Conservation (phyloP, 2,888 invertebrate genomes). For the Drosophila pseudotalamancana region DNA sequence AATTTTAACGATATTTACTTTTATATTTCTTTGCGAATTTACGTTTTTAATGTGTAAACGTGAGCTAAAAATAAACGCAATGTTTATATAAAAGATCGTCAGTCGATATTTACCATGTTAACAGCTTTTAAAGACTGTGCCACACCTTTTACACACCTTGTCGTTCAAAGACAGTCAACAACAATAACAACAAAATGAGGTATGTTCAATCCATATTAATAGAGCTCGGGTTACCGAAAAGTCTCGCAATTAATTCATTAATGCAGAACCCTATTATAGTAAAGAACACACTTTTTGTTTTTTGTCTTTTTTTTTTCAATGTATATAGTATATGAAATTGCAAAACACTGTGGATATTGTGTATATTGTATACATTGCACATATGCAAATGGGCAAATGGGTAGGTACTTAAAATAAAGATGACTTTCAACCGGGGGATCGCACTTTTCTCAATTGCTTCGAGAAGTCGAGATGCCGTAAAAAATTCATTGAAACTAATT, state of each 20-base stretch:
- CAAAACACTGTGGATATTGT: background rate
- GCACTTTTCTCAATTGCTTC: slow-evolving; percentile 36
- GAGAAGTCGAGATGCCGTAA: slow-evolving; percentile 33
- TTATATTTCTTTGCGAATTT: background rate
- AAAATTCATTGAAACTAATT: slow-evolving; percentile 72
- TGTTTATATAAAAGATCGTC: background rate
- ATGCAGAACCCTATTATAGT: background rate
- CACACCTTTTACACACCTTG: slow-evolving; percentile 27
- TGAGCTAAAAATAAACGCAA: slow-evolving; percentile 20
- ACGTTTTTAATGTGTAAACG: background rate
- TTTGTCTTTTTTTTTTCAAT: no score
- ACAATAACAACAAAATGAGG: no score
- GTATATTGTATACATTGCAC: no score
- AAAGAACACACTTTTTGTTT: no score
- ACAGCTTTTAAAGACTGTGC: slow-evolving; percentile 5
- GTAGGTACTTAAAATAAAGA: slow-evolving; percentile 12
- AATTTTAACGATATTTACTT: background rate
- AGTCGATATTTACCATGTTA: background rate
- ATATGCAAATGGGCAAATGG: slow-evolving; percentile 45
- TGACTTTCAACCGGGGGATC: slow-evolving; percentile 11
- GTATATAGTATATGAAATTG: slow-evolving; percentile 6
- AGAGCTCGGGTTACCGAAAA: no score
- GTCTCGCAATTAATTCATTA: slow-evolving; percentile 1
- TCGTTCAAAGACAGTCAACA: background rate
- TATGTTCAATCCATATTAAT: no score